phyloP scores from a whole-genome alignment of 2,888 invertebrate species.

The Diploptera punctata region DNA sequence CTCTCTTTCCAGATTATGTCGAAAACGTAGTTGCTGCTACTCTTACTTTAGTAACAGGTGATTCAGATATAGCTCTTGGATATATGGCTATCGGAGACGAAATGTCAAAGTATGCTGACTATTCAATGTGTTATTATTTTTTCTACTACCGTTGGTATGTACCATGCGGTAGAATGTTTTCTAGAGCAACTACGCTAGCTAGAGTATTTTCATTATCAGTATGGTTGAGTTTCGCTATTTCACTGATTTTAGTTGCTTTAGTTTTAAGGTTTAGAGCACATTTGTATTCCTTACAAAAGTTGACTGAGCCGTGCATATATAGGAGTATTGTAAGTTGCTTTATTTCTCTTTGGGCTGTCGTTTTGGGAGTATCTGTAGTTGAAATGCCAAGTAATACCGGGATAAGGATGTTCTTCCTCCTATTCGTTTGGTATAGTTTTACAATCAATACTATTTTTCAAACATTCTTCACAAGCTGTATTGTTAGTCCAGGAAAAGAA shows the following conservation, averaged over 20 bases:
- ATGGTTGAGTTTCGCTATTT: neutral
- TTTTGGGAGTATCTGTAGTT: neutral
- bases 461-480: neutral
- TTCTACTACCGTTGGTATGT: neutral
- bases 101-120: neutral
- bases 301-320: neutral
- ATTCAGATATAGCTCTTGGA: neutral
- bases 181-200: neutral
- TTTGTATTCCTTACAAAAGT: neutral
- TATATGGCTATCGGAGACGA: neutral
- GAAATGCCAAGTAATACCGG: no score
- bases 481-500: neutral
- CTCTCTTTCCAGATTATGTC: neutral
- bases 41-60: neutral
- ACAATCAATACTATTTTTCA: neutral
- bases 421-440: neutral
- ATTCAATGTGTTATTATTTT: neutral
- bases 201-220: neutral
- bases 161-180: neutral
- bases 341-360: neutral
- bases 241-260: neutral
- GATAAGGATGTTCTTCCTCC: neutral
- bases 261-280: neutral
- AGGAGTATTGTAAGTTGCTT: neutral
- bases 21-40: neutral